Conservation (phyloP, 1,140 invertebrate genomes). For the Artemia franciscana region DNA sequence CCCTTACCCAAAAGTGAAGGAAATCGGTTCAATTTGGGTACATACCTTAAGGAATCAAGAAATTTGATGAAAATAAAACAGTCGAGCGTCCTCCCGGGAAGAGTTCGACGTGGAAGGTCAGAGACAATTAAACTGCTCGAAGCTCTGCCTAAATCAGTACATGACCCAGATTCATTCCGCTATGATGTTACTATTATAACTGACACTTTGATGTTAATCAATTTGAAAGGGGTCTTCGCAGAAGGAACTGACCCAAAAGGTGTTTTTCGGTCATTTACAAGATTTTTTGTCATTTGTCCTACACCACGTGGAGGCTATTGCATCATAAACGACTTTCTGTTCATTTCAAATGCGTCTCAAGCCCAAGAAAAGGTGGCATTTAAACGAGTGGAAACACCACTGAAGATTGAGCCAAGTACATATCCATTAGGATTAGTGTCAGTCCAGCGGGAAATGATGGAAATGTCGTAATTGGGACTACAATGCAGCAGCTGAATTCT, state of each 20-base stretch:
- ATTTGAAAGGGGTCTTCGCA: not conserved
- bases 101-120: not conserved
- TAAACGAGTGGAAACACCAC: not conserved
- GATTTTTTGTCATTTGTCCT: not conserved
- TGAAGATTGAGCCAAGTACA: no score
- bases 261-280: not conserved
- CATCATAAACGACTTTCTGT: not conserved
- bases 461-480: not conserved
- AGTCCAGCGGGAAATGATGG: not conserved
- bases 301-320: not conserved
- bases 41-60: not conserved
- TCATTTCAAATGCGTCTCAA: not conserved
- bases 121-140: not conserved
- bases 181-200: not conserved
- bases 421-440: not conserved
- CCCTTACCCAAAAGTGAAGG: not conserved
- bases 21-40: not conserved
- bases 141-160: not conserved
- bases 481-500: not conserved
- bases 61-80: not conserved
- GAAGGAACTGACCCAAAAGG: not conserved
- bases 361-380: not conserved
- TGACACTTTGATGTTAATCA: not conserved
- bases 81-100: not conserved
- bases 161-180: not conserved